Conservation (phyloP, 2,797 vertebrate genomes). For the Cossypha niveicapilla region DNA sequence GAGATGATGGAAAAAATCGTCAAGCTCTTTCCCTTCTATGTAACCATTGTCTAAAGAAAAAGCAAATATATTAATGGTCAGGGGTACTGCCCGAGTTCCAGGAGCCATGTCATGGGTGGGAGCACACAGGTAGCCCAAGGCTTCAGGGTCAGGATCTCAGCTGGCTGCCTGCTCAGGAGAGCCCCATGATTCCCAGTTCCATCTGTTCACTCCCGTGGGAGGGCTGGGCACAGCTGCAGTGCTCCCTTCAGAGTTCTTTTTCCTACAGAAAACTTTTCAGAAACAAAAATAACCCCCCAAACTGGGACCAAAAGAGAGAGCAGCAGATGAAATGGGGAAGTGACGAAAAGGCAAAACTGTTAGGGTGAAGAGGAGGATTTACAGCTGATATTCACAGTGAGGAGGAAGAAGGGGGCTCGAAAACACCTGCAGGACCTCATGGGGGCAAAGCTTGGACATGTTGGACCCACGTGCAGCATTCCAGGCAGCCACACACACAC, state of each 20-base stretch:
- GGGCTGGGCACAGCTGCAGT: accelerated
- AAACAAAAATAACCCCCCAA: neutral
- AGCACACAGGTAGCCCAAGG: neutral
- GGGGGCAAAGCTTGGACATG: accelerated
- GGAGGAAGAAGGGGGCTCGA: neutral
- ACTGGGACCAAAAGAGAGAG: accelerated
- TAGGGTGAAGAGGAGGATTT: accelerated
- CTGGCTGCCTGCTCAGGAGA: accelerated
- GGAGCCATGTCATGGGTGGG: accelerated
- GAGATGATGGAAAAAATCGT: slow-evolving; percentile 88
- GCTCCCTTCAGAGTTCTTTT: neutral
- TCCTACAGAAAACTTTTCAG: neutral
- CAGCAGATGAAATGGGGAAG: accelerated
- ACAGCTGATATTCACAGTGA: accelerated
- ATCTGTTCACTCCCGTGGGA: accelerated
- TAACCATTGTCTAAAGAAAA: slow-evolving; percentile 88
- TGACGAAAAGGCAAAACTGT: neutral
- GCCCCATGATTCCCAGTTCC: accelerated
- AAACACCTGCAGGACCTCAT: accelerated
- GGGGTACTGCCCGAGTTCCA: accelerated
- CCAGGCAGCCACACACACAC: neutral
- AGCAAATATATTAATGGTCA: neutral
- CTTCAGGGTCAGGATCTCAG: accelerated
- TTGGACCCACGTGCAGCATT: accelerated
- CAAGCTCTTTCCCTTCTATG: slow-evolving; percentile 91